Base-by-base conservation (phyloP, 2,113 vertebrate genomes). In the Corythornis cristatus region DNA sequence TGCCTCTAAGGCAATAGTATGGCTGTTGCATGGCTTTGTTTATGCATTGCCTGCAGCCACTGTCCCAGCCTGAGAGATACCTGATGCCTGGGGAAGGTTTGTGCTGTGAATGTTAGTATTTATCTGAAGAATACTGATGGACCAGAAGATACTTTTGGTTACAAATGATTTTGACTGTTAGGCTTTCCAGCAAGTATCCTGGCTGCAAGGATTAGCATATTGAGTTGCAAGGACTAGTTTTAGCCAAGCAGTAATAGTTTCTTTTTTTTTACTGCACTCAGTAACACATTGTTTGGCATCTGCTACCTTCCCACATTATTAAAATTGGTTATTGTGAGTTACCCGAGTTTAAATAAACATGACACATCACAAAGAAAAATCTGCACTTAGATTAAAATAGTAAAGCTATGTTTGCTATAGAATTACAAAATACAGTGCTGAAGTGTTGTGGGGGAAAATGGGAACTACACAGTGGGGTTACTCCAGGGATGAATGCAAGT, bases 341-440 rank as follows among this genome's bases (percentile, higher is more conserved):
- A 85, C 25, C 18, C 5, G 51, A 33, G 37, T 45, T 78, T 84
- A 89, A 96, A 92, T 70, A 92, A 96, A 93, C 82, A 92, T 29
- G 51, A 26, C 83, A 84, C 76, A 93, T 94, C 94, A 80, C 29
- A 84, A 84, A 94, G 92, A 88, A 90, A 75, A 89, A 88, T 78
- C 11, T 89, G 22, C 33, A 66, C 58, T 94, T 93, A 84, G 73
- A 70, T 88, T 83, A 85, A 93, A 92, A 72, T 6, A 48, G 33
- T 70, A 82, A 85, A 83, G 26, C 22, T 77, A 50, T 73, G 31
- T 89, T 96, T 94, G 46, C 50, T 67, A 40, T 67, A 82, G 80
- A 88, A 82, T 73, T 87, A 54, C n/a, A 93, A 94, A 79, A 89
- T 45, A 72, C 7, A 58, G 56, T 91, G 40, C 72, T 80, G 71